Percentiles rank a stretch among this genome's conserved stretches.
These are phyloP conservation scores for Caenorhabditis angaria DNA, from an alignment of 2,888 invertebrate species.

Conservation along the genomic window DNA sequence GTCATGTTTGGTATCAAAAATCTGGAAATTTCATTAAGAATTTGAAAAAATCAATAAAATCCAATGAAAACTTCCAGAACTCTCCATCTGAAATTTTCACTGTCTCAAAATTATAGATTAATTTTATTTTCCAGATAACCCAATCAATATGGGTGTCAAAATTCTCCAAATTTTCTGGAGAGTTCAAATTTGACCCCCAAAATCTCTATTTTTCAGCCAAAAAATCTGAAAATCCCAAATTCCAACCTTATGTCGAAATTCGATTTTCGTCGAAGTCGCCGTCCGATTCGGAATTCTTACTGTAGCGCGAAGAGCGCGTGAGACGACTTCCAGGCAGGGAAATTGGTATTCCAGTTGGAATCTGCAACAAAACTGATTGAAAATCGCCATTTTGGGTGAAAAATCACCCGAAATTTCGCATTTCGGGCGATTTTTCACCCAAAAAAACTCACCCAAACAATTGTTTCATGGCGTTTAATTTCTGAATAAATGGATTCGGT, in stretches of 20 bases:
- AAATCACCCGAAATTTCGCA: neutral
- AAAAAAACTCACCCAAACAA: constrained; percentile 22
- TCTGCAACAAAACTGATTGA: constrained; percentile 16
- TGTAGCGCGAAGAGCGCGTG: constrained; percentile 24
- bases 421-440: neutral
- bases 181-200: too few species aligned
- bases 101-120: too few species aligned
- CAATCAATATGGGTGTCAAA: too few species aligned
- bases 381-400: neutral
- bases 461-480: constrained; percentile 14
- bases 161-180: too few species aligned
- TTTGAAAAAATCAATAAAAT: too few species aligned
- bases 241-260: constrained; percentile 43
- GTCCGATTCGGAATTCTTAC: constrained; percentile 32
- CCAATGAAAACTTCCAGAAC: too few species aligned
- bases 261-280: constrained; percentile 24
- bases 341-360: constrained; percentile 49
- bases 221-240: too few species aligned
- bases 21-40: too few species aligned
- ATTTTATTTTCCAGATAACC: too few species aligned
- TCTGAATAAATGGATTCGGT: constrained; percentile 19
- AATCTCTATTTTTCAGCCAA: too few species aligned
- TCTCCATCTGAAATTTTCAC: too few species aligned
- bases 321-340: constrained; percentile 46
- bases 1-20: too few species aligned